Conservation (phyloP, 2,888 invertebrate species). For the Thereva unica region DNA sequence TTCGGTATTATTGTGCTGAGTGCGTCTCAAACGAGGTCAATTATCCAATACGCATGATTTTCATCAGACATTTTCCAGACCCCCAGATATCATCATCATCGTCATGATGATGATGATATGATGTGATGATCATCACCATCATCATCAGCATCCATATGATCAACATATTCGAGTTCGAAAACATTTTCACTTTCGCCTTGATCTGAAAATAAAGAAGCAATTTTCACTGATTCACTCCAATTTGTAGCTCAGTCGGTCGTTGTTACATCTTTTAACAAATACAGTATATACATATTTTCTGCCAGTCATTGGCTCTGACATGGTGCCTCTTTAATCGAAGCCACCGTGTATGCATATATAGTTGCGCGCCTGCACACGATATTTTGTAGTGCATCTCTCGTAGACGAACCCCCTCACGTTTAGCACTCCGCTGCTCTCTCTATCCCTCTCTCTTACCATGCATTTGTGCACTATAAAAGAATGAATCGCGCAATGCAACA, state of each 20-base stretch:
- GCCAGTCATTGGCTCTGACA: constrained; percentile 27
- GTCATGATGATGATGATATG: no score
- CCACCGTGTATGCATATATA: not conserved
- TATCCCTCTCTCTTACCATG: no score
- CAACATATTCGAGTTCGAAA: not conserved
- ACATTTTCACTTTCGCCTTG: constrained; percentile 35
- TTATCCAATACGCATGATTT: constrained; percentile 31
- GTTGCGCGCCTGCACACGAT: not conserved
- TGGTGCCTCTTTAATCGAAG: constrained; percentile 18
- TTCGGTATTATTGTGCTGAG: constrained; percentile 9
- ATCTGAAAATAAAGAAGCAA: constrained; percentile 33
- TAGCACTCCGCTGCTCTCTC: no score
- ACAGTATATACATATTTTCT: constrained; percentile 2
- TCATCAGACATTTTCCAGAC: constrained; percentile 31
- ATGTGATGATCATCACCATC: no score
- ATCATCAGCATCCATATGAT: no score
- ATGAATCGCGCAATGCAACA: no score
- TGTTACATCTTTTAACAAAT: constrained; percentile 22
- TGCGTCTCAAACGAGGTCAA: constrained; percentile 27
- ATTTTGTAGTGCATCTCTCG: not conserved
- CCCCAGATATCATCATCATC: not conserved
- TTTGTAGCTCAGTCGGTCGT: constrained; percentile 32
- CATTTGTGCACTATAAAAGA: no score
- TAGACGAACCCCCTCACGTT: not conserved
- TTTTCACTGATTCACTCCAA: constrained; percentile 32